These are phyloP conservation scores for Macrosiphum euphorbiae DNA, from an alignment of 2,888 invertebrate genomes.

Conservation along the genomic window DNA sequence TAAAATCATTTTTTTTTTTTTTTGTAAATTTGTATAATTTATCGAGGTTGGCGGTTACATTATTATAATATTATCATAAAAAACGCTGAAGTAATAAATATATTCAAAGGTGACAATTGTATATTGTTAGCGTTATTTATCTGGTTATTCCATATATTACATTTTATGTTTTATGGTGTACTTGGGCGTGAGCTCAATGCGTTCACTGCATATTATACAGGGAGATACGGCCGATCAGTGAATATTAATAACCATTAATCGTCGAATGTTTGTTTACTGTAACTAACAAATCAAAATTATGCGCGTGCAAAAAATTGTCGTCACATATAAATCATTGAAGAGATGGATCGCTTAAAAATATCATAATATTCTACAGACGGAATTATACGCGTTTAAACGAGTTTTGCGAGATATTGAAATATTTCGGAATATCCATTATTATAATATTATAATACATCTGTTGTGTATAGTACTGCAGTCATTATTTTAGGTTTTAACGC, in stretches of 20 bases:
- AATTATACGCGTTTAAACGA: conserved; percentile 16
- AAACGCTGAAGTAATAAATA: conserved; percentile 16
- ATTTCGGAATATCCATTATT: not conserved
- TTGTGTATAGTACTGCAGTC: not conserved
- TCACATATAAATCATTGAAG: conserved; percentile 24
- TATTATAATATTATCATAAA: not conserved
- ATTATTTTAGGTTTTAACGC: conserved; percentile 8
- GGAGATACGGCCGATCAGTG: conserved; percentile 2
- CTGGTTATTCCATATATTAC: not conserved
- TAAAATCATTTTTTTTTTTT: conserved; percentile 28
- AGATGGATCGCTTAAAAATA: not conserved
- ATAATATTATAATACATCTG: not conserved
- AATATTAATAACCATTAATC: conserved; percentile 47
- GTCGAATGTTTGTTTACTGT: conserved; percentile 32
- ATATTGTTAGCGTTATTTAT: conserved; percentile 52
- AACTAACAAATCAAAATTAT: conserved; percentile 40
- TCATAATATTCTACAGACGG: not conserved
- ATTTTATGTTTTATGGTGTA: not conserved
- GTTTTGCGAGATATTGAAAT: conserved; percentile 36
- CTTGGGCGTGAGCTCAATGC: conserved; percentile 28
- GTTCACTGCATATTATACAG: not conserved
- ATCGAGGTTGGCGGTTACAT: not conserved
- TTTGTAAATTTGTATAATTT: conserved; percentile 5
- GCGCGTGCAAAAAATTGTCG: conserved; percentile 18
- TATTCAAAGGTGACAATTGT: conserved; percentile 48